Base-by-base conservation (phyloP, 2,113 vertebrate genomes). In the Penelope pileata region DNA sequence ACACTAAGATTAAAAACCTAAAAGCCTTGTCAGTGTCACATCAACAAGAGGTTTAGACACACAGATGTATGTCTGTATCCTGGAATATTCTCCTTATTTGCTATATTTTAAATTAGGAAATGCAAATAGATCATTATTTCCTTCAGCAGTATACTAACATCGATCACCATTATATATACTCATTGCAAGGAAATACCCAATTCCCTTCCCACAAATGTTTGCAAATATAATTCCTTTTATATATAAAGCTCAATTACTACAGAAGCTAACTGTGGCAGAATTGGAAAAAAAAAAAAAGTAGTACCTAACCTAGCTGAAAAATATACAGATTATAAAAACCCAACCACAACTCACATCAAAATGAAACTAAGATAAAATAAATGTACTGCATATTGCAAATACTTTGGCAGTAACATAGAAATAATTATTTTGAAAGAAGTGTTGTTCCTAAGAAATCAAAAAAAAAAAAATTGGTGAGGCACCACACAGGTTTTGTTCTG, bases 291-390 rank as follows among this genome's bases (percentile, higher is more conserved):
- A 10, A 83, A 83, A 79, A 85, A 51, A 0, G 0, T 5, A 1
- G 1, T 36, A 45, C 12, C 59, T 80, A n/a, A 80, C 58, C 43
- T 58, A 75, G 21, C 23, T 84, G 64, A 21, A 32, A 91, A 84
- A 54, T 5, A 59, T 4, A 40, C 4, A 67, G 12, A 62, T 62
- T 42, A 42, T 4, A 53, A 66, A 81, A 82, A 32, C 8, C 19
- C 36, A 78, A 29, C 9, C 10, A 53, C 30, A 23, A 84, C 17
- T 68, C 29, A 32, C 29, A 79, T 24, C 30, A 43, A 38, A 82
- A 18, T 0, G 0, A 68, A 82, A 63, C 3, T 32, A 75, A 68
- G 1, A 8, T 54, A 27, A 42, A 78, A 14, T 2, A 82, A 27
- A 79, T 47, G n/a, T 79, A 19, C 8, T 43, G 32, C 87, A 78